Evolutionary conservation across 2,113 vertebrate genomes (phyloP).

Genomic region (Salvator merianae): DNA sequence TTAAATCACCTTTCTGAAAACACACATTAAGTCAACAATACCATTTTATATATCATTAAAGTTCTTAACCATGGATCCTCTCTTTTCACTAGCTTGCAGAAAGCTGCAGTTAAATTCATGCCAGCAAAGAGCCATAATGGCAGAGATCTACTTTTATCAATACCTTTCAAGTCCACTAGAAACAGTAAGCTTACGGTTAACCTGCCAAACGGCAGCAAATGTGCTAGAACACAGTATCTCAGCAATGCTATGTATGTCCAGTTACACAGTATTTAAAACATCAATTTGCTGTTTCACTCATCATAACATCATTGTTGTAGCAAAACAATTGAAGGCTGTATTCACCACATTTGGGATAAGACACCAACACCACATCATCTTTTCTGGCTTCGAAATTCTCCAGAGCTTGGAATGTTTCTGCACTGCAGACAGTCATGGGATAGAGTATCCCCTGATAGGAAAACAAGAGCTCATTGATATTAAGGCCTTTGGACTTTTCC

Average conservation of each 20-base stretch:
- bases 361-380: conserved; percentile 75
- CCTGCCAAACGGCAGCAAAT: background rate
- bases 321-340: conserved; percentile 25
- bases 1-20: background rate
- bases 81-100: background rate
- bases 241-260: conserved; percentile 7
- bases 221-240: background rate
- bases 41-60: background rate
- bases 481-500: conserved; percentile 43
- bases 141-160: too few species aligned
- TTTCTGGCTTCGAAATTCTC: conserved; percentile 65
- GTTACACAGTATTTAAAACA: background rate
- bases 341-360: conserved; percentile 81
- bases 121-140: background rate
- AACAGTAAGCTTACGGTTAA: background rate
- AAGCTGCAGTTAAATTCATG: background rate
- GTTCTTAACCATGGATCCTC: background rate
- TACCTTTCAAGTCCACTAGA: background rate
- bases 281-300: background rate
- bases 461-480: conserved; percentile 72
- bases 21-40: too few species aligned
- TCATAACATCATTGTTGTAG: background rate
- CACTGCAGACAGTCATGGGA: conserved; percentile 58
- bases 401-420: conserved; percentile 63
- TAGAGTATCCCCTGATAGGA: conserved; percentile 65